Evolutionary conservation across 37 sponge, comb jelly and placozoan species (phyloP).

Genomic region (Corticium candelabrum): DNA sequence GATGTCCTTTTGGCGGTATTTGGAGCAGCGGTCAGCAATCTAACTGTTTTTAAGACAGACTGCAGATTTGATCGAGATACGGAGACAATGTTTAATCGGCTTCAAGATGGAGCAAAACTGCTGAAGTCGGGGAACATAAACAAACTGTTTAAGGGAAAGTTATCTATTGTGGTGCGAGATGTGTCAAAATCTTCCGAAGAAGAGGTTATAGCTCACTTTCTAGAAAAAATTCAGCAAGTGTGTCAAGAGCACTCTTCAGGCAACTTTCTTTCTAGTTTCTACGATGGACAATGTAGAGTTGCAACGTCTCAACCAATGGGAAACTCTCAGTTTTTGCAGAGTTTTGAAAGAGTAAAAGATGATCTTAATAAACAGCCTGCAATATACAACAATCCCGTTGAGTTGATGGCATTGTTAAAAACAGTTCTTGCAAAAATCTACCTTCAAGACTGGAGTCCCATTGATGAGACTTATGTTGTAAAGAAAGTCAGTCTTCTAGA

Average conservation of each 20-base stretch:
- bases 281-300: background rate
- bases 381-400: background rate
- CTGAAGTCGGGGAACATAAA: background rate
- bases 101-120: background rate
- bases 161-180: background rate
- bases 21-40: background rate
- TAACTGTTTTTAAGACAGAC: constrained; percentile 3
- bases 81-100: background rate
- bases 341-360: background rate
- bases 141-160: background rate
- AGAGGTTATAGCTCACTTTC: background rate
- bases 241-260: background rate
- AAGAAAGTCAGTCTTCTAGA: background rate
- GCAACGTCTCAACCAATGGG: background rate
- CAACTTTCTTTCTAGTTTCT: background rate
- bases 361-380: background rate
- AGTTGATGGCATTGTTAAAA: background rate
- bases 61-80: background rate
- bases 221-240: background rate
- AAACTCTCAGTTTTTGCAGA: background rate
- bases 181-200: background rate
- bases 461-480: background rate
- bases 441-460: constrained; percentile 3
- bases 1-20: background rate
- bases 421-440: background rate